phyloP scores from a whole-genome alignment of 2,113 vertebrate species.

The Platycercus adscitus region DNA sequence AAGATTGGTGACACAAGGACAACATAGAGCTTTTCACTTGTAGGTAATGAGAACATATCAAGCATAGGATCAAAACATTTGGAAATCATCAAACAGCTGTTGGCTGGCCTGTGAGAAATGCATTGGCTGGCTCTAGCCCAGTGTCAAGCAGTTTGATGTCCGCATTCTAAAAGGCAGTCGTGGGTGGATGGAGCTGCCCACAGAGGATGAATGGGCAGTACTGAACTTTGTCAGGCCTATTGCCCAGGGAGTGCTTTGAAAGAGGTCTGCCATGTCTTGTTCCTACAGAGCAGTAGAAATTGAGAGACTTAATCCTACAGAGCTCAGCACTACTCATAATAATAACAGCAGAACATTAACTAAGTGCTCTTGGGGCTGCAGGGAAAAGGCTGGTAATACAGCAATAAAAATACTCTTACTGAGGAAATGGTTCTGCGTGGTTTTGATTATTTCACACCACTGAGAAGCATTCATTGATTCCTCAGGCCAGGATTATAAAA shows the following conservation, averaged over 20 bases:
- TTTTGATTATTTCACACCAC: neutral
- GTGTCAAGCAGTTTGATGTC: neutral
- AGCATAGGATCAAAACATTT: neutral
- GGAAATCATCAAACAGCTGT: neutral
- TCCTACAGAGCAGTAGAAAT: neutral
- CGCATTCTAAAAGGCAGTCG: neutral
- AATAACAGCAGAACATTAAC: neutral
- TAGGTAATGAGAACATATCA: neutral
- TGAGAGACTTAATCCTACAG: neutral
- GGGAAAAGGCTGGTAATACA: neutral
- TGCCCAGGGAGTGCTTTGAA: neutral
- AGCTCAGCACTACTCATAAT: neutral
- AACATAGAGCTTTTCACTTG: neutral
- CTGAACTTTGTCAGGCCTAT: neutral
- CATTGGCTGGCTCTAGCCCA: neutral
- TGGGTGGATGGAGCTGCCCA: neutral
- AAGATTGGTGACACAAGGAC: neutral
- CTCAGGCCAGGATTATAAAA: neutral
- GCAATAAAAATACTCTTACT: neutral
- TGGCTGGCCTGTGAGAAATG: neutral
- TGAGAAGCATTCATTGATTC: neutral
- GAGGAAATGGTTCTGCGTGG: neutral
- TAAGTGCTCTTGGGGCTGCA: neutral
- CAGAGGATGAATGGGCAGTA: neutral
- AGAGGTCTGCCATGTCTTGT: neutral